These are phyloP conservation scores for Smutsia temminckii DNA, from an alignment of 2,797 vertebrate species.

Conservation along the genomic window DNA sequence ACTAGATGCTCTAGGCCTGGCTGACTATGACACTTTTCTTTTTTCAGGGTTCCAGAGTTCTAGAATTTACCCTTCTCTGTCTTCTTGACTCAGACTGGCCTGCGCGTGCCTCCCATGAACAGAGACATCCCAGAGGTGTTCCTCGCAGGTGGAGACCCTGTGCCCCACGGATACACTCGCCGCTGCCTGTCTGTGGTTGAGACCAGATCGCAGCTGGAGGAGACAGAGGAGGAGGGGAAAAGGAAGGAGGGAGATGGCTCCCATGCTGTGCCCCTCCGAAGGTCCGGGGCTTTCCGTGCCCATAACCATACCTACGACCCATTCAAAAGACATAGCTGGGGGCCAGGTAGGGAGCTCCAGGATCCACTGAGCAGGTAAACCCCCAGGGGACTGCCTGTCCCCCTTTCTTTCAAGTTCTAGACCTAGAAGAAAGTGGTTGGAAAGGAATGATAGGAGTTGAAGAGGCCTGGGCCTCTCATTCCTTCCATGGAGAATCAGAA, in stretches of 20 bases:
- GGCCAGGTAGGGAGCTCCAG: conserved; percentile 82
- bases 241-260: background rate
- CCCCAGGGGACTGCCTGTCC: too few relatives aligned
- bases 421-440: background rate
- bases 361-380: conserved; percentile 81
- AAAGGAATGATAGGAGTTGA: background rate
- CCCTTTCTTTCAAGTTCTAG: background rate
- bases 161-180: conserved; percentile 23
- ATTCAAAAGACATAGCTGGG: conserved; percentile 90
- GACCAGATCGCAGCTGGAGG: background rate
- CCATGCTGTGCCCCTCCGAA: conserved; percentile 59
- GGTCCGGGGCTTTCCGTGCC: conserved; percentile 15
- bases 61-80: conserved; percentile 44
- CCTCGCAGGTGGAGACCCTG: conserved; percentile 32
- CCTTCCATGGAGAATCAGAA: background rate
- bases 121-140: background rate
- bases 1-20: background rate
- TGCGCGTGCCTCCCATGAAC: conserved; percentile 67
- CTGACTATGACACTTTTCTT: background rate
- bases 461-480: background rate
- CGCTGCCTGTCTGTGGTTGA: conserved; percentile 70
- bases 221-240: background rate
- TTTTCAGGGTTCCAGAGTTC: conserved; percentile 26
- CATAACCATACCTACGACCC: conserved; percentile 72
- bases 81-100: conserved; percentile 27